Evolutionary conservation across 2,888 invertebrate species (phyloP), one percentile per base, ranked within the genome.

Genomic region (Microplitis deprimator): DNA sequence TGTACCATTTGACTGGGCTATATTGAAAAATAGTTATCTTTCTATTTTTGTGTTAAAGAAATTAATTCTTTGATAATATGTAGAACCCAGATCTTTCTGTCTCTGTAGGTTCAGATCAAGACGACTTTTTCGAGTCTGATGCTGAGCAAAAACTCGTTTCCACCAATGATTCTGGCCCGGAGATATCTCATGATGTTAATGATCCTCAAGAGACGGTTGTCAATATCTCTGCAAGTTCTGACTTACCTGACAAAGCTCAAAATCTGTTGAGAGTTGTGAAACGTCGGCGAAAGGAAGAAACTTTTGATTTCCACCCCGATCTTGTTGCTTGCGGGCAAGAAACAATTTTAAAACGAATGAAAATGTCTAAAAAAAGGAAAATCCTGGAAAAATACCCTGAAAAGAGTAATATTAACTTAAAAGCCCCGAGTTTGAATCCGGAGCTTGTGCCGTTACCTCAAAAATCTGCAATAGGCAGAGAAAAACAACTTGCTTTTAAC

Each of bases 301-400:
- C 3, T 50, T 50, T 50, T 5, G 50, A 50, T 8, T 50, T 50
- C 50, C 50, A 50, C 13, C 13, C 50, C 6, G 13, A 50, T 8
- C 50, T 50, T 50, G 50, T 50, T 13, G 13, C 50, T 8, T 50
- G 50, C 13, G 13, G 50, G 13, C 8, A 50, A 13, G 50, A 50
- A 13, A 50, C 50, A 13, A 8, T 50, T 13, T 50, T 3, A 50
- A 50, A 50, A 13, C 13, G 50, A 13, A 50, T 50, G 50, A 3
- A 50, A 50, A 50, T 13, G 10, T 50, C 50, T 50, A 40, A n/a
- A 1, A 78, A 79, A 60, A 68, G 38, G 0, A 61, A 76, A 13
- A 6, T 81, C 17, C 1, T 81, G 1, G 76, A 74, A 0, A 78
- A 77, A 75, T 81, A 82, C 76, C 69, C 77, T 13, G 73, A 79